Conservation (phyloP, 2,888 invertebrate species). For the Hololepta plana region DNA sequence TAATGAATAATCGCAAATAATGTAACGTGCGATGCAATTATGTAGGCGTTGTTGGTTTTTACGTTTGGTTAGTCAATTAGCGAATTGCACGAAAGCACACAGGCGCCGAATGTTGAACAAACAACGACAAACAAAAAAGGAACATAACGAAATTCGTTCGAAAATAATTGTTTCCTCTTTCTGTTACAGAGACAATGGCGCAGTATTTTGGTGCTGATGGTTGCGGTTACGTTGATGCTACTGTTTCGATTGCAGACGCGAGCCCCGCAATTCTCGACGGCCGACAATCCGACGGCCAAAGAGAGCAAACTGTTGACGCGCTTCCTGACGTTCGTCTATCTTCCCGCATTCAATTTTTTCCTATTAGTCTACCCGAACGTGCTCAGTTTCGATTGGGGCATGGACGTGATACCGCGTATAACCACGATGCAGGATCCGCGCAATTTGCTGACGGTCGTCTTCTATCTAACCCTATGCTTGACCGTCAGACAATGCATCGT, state of each 20-base stretch:
- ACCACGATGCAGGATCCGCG: conserved; percentile 59
- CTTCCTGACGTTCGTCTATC: conserved; percentile 75
- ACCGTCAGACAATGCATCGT: conserved; percentile 13
- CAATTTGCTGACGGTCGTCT: conserved; percentile 54
- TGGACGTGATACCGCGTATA: conserved; percentile 87
- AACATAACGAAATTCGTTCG: too few relatives aligned
- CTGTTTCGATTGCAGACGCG: conserved; percentile 64
- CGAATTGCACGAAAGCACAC: too few relatives aligned
- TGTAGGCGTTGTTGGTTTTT: too few relatives aligned
- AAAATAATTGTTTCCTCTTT: conserved; percentile 7
- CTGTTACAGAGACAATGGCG: conserved; percentile 50
- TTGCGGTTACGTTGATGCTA: conserved; percentile 49
- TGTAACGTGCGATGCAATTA: too few relatives aligned
- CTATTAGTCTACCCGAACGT: conserved; percentile 72
- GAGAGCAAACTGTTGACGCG: conserved; percentile 64
- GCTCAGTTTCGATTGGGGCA: conserved; percentile 96
- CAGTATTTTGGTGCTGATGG: conserved; percentile 47
- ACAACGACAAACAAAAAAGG: too few relatives aligned
- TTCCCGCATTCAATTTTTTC: conserved; percentile 81
- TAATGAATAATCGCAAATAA: too few relatives aligned
- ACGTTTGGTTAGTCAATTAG: too few relatives aligned
- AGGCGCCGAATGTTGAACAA: too few relatives aligned
- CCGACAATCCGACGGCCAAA: conserved; percentile 92
- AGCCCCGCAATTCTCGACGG: conserved; percentile 71
- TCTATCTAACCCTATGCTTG: conserved; percentile 39